Conservation (phyloP, 1,140 invertebrate genomes). For the Venustaconcha ellipsiformis region DNA sequence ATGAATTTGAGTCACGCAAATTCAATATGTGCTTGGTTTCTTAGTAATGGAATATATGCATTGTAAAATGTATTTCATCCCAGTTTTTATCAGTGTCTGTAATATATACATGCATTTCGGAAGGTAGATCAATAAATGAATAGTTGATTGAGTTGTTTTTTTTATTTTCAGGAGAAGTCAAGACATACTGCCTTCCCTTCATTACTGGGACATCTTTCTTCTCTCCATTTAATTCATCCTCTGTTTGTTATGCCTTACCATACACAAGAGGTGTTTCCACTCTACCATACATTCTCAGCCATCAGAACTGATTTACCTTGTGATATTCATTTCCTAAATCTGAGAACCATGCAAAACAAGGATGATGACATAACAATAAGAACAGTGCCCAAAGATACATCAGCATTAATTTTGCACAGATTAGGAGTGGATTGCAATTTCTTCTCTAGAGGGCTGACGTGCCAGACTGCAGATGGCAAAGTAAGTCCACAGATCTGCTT, state of each 20-base stretch:
- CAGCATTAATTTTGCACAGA: slow-evolving; percentile 70
- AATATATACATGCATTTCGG: too few relatives aligned
- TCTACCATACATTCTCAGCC: slow-evolving; percentile 54
- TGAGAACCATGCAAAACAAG: slow-evolving; percentile 58
- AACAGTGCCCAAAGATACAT: slow-evolving; percentile 48
- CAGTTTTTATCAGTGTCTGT: too few relatives aligned
- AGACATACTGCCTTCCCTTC: slow-evolving; percentile 73
- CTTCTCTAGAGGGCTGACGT: slow-evolving; percentile 59
- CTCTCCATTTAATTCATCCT: slow-evolving; percentile 79
- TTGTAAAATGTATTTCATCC: too few relatives aligned
- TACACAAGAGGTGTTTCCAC: background rate
- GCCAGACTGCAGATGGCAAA: slow-evolving; percentile 63
- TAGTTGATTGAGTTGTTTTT: background rate
- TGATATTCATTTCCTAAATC: slow-evolving; percentile 64
- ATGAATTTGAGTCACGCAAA: too few relatives aligned
- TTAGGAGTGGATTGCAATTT: slow-evolving; percentile 71
- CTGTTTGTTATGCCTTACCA: slow-evolving; percentile 64
- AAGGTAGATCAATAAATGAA: too few relatives aligned
- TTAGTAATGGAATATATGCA: too few relatives aligned
- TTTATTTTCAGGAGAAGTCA: slow-evolving; percentile 39
- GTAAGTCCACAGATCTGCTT: slow-evolving; percentile 48
- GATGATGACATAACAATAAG: slow-evolving; percentile 46
- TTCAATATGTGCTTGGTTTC: too few relatives aligned
- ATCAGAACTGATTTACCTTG: slow-evolving; percentile 71
- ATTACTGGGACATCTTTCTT: slow-evolving; percentile 73